Evolutionary conservation across 2,113 vertebrate species (phyloP).

Genomic region (Pogonocichla stellata): DNA sequence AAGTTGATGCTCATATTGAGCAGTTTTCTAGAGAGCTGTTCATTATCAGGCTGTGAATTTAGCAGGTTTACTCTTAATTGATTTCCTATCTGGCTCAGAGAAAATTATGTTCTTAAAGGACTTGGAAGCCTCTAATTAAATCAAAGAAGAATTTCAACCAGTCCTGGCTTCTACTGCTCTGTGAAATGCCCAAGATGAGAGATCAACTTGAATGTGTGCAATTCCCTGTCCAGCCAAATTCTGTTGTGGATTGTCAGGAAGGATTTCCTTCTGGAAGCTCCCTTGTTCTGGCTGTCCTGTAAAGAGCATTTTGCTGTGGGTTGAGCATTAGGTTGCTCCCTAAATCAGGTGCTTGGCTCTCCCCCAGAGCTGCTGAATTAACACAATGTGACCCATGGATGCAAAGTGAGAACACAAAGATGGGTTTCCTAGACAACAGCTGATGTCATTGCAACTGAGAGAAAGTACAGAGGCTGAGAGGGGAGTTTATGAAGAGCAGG

Average conservation of each 20-base stretch:
- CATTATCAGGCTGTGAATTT: background rate
- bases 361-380: slow-evolving; percentile 6
- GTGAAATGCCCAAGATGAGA: background rate
- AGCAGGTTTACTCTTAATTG: background rate
- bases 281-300: background rate
- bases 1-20: background rate
- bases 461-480: slow-evolving; percentile 1
- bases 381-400: slow-evolving; percentile 19
- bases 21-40: background rate
- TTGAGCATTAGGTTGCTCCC: background rate
- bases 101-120: background rate
- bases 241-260: background rate
- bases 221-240: background rate
- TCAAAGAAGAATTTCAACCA: background rate
- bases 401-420: slow-evolving; percentile 29
- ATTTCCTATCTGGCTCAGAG: background rate
- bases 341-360: background rate
- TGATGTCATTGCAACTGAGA: background rate
- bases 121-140: background rate
- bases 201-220: background rate
- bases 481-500: background rate
- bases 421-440: slow-evolving; percentile 56
- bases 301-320: background rate
- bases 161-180: background rate
- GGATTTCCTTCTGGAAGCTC: background rate